Percentiles rank a stretch among this genome's conserved stretches.
phyloP scores from a whole-genome alignment of 2,888 invertebrate species.

The Cryptus viduatorius region DNA sequence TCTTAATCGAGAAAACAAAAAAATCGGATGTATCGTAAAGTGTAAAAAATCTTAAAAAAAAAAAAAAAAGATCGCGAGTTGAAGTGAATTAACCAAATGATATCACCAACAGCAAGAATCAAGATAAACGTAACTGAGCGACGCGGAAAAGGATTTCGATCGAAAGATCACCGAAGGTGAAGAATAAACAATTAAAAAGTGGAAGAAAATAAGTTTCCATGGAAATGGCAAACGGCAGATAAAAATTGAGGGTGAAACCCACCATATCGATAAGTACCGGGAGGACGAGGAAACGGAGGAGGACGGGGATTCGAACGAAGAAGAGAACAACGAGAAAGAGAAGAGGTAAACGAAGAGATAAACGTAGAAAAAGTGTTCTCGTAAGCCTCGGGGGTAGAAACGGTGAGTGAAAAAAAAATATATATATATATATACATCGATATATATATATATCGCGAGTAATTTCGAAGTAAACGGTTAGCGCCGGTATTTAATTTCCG shows the following conservation, averaged over 20 bases:
- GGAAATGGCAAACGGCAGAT: constrained; percentile 27
- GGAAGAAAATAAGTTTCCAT: not conserved
- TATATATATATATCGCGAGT: constrained; percentile 4
- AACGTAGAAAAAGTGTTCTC: not conserved
- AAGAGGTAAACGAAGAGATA: constrained; percentile 1
- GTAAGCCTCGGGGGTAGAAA: constrained; percentile 33
- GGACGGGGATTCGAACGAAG: constrained; percentile 10
- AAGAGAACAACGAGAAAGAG: constrained; percentile 14
- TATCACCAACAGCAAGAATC: not conserved
- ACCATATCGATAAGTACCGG: not conserved
- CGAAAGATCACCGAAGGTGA: not conserved
- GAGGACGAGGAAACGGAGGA: constrained; percentile 8
- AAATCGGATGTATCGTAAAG: not conserved
- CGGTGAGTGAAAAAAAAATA: not conserved
- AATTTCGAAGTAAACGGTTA: not conserved
- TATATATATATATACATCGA: not conserved
- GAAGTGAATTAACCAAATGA: not conserved
- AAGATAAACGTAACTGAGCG: not conserved
- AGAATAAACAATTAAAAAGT: not conserved
- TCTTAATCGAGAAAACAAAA: not conserved
- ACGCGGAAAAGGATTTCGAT: constrained; percentile 1
- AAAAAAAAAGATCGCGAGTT: not conserved
- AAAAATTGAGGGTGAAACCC: constrained; percentile 17
- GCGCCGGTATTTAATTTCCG: constrained; percentile 19
- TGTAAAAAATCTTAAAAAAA: not conserved